A percentile compares a stretch with the other conserved stretches of the same genome.
Evolutionary conservation across 2,113 vertebrate genomes (phyloP).

Genomic region (Gopherus flavomarginatus): DNA sequence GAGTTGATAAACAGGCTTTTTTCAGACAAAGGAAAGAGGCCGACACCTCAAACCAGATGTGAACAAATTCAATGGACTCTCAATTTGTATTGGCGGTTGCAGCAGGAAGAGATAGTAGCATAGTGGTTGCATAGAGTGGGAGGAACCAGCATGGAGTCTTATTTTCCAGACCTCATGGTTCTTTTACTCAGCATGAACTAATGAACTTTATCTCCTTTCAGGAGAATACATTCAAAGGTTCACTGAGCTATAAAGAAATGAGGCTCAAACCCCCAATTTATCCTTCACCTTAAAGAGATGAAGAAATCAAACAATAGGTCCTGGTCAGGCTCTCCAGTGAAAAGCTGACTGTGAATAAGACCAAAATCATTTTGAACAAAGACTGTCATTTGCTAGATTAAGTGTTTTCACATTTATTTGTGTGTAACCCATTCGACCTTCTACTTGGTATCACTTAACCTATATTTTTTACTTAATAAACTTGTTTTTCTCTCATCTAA

Average conservation of each 20-base stretch:
- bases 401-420: neutral
- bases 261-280: neutral
- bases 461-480: neutral
- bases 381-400: neutral
- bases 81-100: neutral
- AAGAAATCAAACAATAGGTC: neutral
- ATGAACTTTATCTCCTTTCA: neutral
- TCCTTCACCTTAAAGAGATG: neutral
- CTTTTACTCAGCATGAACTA: neutral
- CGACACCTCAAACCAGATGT: neutral
- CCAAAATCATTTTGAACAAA: neutral
- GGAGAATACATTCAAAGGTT: neutral
- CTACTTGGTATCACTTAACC: neutral
- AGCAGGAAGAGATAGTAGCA: neutral
- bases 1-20: neutral
- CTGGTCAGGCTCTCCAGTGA: too few species aligned
- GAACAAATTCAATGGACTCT: neutral
- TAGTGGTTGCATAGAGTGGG: neutral
- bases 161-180: neutral
- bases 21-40: neutral
- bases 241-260: neutral
- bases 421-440: neutral
- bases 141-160: neutral
- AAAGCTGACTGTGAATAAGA: neutral
- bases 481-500: neutral